Evolutionary conservation across 2,113 vertebrate genomes (phyloP).

Genomic region (Egretta garzetta): DNA sequence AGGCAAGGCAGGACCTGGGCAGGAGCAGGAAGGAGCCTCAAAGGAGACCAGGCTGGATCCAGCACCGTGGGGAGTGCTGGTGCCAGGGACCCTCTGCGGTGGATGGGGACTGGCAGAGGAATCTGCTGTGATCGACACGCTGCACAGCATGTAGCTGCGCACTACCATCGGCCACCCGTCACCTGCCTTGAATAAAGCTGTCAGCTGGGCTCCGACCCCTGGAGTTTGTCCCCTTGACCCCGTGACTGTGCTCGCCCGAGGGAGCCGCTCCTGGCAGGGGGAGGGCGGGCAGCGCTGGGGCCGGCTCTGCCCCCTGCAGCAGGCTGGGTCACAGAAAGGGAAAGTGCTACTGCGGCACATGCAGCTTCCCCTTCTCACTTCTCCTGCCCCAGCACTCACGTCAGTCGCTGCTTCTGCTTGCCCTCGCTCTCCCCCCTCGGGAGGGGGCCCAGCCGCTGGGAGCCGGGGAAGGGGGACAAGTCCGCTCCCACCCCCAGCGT

Average conservation of each 20-base stretch:
- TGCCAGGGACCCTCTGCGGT: fast-evolving
- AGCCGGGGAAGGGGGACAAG: fast-evolving
- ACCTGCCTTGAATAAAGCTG: neutral
- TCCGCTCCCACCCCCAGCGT: neutral
- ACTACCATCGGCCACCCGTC: neutral
- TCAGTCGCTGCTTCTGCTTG: neutral
- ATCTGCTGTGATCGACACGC: fast-evolving
- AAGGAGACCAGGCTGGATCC: neutral
- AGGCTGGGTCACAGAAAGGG: neutral
- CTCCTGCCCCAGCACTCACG: neutral
- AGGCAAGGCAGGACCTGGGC: neutral
- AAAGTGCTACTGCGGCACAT: neutral
- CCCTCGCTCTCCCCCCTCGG: neutral
- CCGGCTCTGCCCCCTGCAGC: neutral
- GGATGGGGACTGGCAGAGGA: no score
- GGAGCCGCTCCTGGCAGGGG: neutral
- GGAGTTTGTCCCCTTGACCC: neutral
- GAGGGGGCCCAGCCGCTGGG: neutral
- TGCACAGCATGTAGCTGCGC: fast-evolving
- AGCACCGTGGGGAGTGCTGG: fast-evolving
- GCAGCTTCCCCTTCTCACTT: constrained; percentile 17
- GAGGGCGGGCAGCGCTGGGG: neutral
- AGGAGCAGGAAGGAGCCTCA: neutral
- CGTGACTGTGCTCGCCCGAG: fast-evolving
- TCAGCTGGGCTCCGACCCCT: neutral